Conservation (phyloP, 1,140 invertebrate genomes). For the Cotesia typhae region DNA sequence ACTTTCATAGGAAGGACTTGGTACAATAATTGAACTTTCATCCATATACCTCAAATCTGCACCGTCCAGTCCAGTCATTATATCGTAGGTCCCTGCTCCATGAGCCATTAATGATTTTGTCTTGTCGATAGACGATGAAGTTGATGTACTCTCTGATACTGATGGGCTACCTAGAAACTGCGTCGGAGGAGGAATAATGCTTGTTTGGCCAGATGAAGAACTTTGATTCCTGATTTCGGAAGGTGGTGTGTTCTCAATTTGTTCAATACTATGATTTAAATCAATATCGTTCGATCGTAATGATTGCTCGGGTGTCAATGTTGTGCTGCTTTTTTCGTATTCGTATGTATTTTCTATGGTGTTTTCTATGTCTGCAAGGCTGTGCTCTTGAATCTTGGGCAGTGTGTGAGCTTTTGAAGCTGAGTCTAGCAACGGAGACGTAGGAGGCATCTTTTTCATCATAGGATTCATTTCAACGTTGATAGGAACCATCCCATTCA, state of each 20-base stretch:
- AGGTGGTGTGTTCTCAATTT: conserved; percentile 30
- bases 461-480: conserved; percentile 52
- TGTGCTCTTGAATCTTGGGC: conserved; percentile 75
- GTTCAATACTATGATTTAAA: conserved; percentile 13
- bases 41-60: conserved; percentile 89
- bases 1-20: conserved; percentile 79
- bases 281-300: conserved; percentile 47
- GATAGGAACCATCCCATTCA: conserved; percentile 69
- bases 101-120: conserved; percentile 68
- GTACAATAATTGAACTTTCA: conserved; percentile 84
- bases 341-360: conserved; percentile 56
- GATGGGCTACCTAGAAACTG: conserved; percentile 76
- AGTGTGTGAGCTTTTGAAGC: conserved; percentile 64
- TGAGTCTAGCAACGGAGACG: conserved; percentile 55
- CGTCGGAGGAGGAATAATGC: conserved; percentile 76
- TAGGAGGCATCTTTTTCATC: conserved; percentile 45
- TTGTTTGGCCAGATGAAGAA: conserved; percentile 58
- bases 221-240: conserved; percentile 27
- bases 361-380: conserved; percentile 71
- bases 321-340: conserved; percentile 60
- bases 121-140: conserved; percentile 68
- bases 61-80: conserved; percentile 79
- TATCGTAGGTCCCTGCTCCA: conserved; percentile 75
- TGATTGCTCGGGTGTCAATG: conserved; percentile 61
- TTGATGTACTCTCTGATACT: conserved; percentile 66